These are phyloP conservation scores for Plotosus lineatus DNA, from an alignment of 2,113 vertebrate genomes.

Conservation along the genomic window DNA sequence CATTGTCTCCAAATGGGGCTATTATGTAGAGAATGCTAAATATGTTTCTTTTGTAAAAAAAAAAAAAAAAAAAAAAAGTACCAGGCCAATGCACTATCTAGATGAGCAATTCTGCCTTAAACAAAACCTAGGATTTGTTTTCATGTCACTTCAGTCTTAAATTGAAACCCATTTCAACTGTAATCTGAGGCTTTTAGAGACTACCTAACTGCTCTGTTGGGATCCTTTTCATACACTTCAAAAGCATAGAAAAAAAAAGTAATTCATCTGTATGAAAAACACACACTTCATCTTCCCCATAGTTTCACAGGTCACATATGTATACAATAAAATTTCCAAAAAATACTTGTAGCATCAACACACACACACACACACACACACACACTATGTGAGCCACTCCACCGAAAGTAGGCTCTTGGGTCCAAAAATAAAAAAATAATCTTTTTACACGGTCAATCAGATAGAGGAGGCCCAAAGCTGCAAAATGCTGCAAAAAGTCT, in stretches of 20 bases:
- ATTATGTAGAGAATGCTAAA: neutral
- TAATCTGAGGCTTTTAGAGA: neutral
- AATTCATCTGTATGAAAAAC: neutral
- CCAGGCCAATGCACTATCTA: neutral
- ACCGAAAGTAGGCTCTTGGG: too few species aligned
- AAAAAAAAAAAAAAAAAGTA: too few species aligned
- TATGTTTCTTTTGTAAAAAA: neutral
- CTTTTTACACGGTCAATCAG: too few species aligned
- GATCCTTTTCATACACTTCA: slow-evolving; percentile 6
- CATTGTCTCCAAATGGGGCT: neutral
- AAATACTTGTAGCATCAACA: too few species aligned
- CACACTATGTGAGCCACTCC: too few species aligned
- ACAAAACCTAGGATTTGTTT: neutral
- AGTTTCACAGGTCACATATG: neutral
- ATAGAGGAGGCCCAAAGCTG: too few species aligned
- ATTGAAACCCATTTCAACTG: neutral
- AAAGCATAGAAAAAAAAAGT: neutral
- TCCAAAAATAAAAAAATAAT: too few species aligned
- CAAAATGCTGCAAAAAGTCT: too few species aligned
- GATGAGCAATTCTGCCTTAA: neutral
- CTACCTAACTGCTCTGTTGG: slow-evolving; percentile 8
- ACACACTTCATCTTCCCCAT: neutral
- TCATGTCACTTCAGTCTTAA: neutral
- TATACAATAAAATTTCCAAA: too few species aligned
- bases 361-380: too few species aligned